Percentiles rank a stretch among this genome's conserved stretches.
Conservation (phyloP, 2,888 invertebrate species). For the Pollenia griseotomentosa region DNA sequence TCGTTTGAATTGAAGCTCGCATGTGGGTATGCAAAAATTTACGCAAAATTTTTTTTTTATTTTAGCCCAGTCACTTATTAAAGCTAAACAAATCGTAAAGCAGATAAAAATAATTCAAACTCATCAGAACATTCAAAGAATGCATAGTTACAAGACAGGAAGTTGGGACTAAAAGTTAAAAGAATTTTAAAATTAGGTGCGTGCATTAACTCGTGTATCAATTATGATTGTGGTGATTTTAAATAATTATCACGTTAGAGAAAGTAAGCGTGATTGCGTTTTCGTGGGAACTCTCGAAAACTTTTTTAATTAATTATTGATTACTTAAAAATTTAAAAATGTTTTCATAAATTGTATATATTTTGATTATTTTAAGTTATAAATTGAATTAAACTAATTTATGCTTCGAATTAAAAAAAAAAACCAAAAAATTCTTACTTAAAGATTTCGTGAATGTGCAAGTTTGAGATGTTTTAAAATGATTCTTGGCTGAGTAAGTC, state of each 20-base stretch:
- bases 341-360: too few species aligned
- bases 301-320: too few species aligned
- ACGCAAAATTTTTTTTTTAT: conserved; percentile 42
- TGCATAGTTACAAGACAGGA: conserved; percentile 30
- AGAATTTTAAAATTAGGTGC: not conserved
- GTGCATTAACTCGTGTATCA: conserved; percentile 12
- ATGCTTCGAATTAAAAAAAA: too few species aligned
- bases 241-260: not conserved
- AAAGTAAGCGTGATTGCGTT: too few species aligned
- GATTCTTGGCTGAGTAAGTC: too few species aligned
- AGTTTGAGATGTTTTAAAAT: too few species aligned
- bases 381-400: too few species aligned
- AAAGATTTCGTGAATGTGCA: too few species aligned
- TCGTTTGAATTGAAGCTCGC: conserved; percentile 14
- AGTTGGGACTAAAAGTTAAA: not conserved
- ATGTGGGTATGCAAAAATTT: conserved; percentile 70
- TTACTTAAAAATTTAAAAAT: too few species aligned
- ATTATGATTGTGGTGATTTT: not conserved
- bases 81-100: conserved; percentile 1
- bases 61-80: conserved; percentile 46
- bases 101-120: not conserved
- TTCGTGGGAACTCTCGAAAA: too few species aligned
- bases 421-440: too few species aligned
- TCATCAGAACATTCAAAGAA: conserved; percentile 54
- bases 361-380: too few species aligned